phyloP scores from a whole-genome alignment of 2,888 invertebrate species.

The Cyclophora punctaria region DNA sequence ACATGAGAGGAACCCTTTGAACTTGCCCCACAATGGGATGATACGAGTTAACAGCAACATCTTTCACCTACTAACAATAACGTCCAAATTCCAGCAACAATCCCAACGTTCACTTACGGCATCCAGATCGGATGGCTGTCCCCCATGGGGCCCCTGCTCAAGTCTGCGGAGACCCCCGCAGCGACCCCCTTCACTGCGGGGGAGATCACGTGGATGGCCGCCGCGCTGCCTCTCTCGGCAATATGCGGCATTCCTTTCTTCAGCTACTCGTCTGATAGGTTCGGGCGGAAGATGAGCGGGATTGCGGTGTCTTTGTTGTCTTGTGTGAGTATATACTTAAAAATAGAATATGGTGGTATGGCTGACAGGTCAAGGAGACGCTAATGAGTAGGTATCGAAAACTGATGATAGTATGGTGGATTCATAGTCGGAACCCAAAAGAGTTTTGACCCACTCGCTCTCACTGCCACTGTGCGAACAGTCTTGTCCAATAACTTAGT shows the following conservation, averaged over 20 bases:
- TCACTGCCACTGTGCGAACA: too few relatives aligned
- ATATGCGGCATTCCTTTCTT: constrained; percentile 68
- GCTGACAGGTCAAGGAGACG: too few relatives aligned
- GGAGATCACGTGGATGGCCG: constrained; percentile 67
- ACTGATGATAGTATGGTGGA: too few relatives aligned
- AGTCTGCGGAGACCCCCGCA: constrained; percentile 41
- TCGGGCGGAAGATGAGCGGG: constrained; percentile 66
- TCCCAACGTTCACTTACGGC: constrained; percentile 68
- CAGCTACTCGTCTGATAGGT: constrained; percentile 58
- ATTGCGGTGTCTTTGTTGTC: constrained; percentile 67
- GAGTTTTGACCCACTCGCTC: too few relatives aligned
- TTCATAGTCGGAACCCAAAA: too few relatives aligned
- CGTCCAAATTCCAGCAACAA: constrained; percentile 48
- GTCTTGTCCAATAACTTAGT: too few relatives aligned
- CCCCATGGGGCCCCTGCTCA: constrained; percentile 58
- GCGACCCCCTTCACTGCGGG: constrained; percentile 38
- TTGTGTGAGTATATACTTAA: constrained; percentile 44
- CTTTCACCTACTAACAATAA: background rate
- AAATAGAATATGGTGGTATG: too few relatives aligned
- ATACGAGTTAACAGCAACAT: too few relatives aligned
- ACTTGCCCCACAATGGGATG: too few relatives aligned
- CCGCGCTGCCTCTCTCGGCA: constrained; percentile 65
- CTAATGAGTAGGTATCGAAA: too few relatives aligned
- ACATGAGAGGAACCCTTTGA: too few relatives aligned
- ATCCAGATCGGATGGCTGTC: constrained; percentile 71